Conservation (phyloP, 2,113 vertebrate species). For the Calcarius ornatus region DNA sequence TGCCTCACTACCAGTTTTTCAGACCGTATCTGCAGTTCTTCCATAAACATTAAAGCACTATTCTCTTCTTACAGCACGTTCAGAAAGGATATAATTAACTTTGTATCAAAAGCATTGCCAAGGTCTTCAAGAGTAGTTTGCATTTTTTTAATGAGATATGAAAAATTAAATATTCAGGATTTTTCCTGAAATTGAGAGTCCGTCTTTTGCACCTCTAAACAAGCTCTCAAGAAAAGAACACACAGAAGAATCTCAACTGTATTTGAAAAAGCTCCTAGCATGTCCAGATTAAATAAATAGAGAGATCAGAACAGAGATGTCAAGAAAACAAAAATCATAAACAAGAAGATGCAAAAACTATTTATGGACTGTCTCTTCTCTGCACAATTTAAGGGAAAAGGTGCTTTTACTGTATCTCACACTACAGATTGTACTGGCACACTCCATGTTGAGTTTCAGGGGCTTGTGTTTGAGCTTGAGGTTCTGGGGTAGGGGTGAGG, state of each 20-base stretch:
- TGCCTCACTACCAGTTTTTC: neutral
- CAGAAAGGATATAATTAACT: constrained; percentile 3
- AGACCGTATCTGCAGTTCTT: neutral
- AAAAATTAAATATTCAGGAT: neutral
- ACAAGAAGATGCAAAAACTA: neutral
- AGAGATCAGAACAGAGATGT: neutral
- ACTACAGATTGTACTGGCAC: neutral
- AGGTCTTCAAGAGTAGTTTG: neutral
- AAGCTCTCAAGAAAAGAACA: neutral
- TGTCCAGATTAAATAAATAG: neutral
- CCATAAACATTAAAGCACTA: neutral
- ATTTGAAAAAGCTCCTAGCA: neutral
- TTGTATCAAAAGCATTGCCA: neutral
- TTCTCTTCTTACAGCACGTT: neutral
- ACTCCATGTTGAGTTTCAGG: neutral
- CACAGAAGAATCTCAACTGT: neutral
- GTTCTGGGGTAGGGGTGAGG: neutral
- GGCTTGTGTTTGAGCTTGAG: neutral
- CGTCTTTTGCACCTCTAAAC: neutral
- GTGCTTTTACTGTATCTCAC: neutral
- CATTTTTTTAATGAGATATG: neutral
- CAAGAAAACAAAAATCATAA: neutral
- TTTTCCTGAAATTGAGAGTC: neutral
- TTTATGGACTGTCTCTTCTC: neutral
- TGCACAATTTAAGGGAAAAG: neutral